Conservation (phyloP, 2,113 vertebrate genomes). For the Callorhinus ursinus region DNA sequence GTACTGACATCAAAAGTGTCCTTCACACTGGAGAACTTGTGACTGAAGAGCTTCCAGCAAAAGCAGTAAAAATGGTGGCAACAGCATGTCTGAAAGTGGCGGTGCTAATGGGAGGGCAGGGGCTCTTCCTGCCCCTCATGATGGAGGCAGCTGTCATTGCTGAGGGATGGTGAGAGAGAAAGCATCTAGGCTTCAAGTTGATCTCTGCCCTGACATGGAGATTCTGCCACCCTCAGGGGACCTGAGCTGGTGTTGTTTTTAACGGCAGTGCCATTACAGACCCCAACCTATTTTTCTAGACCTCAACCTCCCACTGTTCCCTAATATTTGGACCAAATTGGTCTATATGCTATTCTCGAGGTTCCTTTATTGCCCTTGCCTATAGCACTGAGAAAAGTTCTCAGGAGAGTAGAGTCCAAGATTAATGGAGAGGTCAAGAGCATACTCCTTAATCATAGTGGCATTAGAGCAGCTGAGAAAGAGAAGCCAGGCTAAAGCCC, state of each 20-base stretch:
- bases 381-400: neutral
- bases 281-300: neutral
- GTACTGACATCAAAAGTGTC: conserved; percentile 64
- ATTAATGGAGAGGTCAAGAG: conserved; percentile 28
- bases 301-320: neutral
- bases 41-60: neutral
- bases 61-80: neutral
- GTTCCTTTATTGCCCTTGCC: neutral
- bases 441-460: neutral
- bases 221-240: neutral
- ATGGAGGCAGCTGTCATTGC: neutral
- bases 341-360: neutral
- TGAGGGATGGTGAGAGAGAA: neutral
- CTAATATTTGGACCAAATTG: neutral
- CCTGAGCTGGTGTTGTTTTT: neutral
- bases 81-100: neutral
- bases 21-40: conserved; percentile 53
- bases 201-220: neutral
- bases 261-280: neutral
- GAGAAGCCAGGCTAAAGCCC: neutral
- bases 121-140: neutral
- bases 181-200: neutral
- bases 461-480: neutral
- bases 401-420: neutral
- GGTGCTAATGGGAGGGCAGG: neutral